phyloP scores from a whole-genome alignment of 2,888 invertebrate species.

The Melanchra persicariae region DNA sequence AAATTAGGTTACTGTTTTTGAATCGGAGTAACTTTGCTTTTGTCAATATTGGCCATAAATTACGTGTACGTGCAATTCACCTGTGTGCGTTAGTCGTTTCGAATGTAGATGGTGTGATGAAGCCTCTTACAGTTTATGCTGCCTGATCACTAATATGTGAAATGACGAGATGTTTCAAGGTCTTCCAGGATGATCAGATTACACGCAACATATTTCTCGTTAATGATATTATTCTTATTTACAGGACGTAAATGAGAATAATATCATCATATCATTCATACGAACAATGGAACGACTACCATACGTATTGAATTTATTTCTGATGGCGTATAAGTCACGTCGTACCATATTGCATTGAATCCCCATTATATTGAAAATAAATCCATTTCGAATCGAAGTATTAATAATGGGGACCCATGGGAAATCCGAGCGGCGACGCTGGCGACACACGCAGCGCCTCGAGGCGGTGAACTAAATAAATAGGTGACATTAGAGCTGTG shows the following conservation, averaged over 20 bases:
- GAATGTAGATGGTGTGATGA: background rate
- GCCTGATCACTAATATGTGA: background rate
- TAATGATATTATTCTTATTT: constrained; percentile 3
- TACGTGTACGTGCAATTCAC: too few species aligned
- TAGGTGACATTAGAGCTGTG: constrained; percentile 59
- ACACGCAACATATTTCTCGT: background rate
- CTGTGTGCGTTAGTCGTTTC: background rate
- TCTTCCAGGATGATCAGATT: background rate
- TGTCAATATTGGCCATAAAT: too few species aligned
- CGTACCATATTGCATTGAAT: constrained; percentile 33
- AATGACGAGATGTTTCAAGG: background rate
- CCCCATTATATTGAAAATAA: constrained; percentile 68
- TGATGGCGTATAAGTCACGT: constrained; percentile 9
- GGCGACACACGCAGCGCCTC: constrained; percentile 30
- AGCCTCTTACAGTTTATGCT: background rate
- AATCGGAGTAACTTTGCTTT: too few species aligned
- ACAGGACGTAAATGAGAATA: too few species aligned
- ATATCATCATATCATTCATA: too few species aligned
- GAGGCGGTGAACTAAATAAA: constrained; percentile 58
- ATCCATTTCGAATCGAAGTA: constrained; percentile 67
- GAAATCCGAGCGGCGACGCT: constrained; percentile 65
- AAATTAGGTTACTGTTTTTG: too few species aligned
- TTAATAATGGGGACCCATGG: constrained; percentile 69
- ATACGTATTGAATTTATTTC: constrained; percentile 15
- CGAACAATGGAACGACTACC: background rate